Base-by-base conservation (phyloP, 1,140 invertebrate species). In the Pseudobourletiella spinata region DNA sequence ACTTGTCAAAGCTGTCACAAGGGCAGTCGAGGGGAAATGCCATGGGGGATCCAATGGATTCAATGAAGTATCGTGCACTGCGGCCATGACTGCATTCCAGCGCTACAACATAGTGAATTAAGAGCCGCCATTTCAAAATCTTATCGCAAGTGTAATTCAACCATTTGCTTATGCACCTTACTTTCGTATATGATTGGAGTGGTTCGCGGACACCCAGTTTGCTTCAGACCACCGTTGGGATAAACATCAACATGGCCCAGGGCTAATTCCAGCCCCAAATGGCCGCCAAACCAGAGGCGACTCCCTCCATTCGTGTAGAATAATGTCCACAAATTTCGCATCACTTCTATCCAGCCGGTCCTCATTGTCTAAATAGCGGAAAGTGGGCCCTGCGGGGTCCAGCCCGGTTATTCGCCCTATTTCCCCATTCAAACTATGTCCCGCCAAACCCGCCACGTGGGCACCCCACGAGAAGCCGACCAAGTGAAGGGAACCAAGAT, bases 21-120 rank as follows among this genome's bases (percentile, higher is more conserved):
- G 26, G 54, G 28, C 64, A 65, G 0, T 81, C 84, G 2, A 50
- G 11, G 4, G 64, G 64, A 29, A 65, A 65, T 14, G 63, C 63
- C 22, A 64, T n/a, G 24, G 63, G 63, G n/a, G 57, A 59, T 2
- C 24, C 3, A 22, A 64, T 64, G 1, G 48, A 55, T 28, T 64
- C 63, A 1, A 35, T 29, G 52, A 43, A 64, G 35, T 64, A 64
- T 18, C 58, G 48, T 16, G 58, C 63, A 16, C 57, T 56, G 8
- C 61, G 32, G 14, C 52, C 61, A 25, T 63, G 61, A 28, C 54
- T 63, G 26, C 61, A 63, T n/a, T 76, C 70, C 54, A 77, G 75
- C 0, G 72, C 32, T 57, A 6, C 18, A 24, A 4, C 8, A 3
- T 26, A 39, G 18, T 28, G 48, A n/a, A 44, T 44, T 22, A 57